Percentiles rank a stretch among this genome's conserved stretches.
These are phyloP conservation scores for Eueides isabella DNA, from an alignment of 1,140 invertebrate genomes.

Conservation along the genomic window DNA sequence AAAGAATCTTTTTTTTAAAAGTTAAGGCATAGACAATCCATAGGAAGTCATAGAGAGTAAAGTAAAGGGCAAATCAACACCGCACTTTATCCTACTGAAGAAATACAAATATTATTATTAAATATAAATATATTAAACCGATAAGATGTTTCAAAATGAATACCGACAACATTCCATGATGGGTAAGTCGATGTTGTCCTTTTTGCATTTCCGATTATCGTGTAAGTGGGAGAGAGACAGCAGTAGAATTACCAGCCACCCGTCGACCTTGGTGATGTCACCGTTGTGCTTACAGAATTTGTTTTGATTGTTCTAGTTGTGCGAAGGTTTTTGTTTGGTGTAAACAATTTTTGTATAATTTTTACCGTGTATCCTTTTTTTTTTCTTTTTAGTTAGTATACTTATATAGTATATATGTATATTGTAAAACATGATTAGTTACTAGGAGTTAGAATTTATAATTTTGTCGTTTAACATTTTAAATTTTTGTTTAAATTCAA, in stretches of 20 bases:
- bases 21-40: too few relatives aligned
- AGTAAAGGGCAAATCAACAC: too few relatives aligned
- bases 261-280: slow-evolving; percentile 75
- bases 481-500: neutral
- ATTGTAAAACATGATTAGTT: too few relatives aligned
- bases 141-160: slow-evolving; percentile 5
- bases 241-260: slow-evolving; percentile 42
- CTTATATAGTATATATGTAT: too few relatives aligned
- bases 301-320: slow-evolving; percentile 48
- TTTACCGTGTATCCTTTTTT: neutral
- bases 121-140: neutral
- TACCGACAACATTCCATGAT: slow-evolving; percentile 34
- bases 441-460: too few relatives aligned
- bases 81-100: too few relatives aligned
- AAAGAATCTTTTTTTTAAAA: too few relatives aligned
- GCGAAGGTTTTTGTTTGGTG: slow-evolving; percentile 29
- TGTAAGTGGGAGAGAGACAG: slow-evolving; percentile 40
- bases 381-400: neutral
- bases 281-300: slow-evolving; percentile 48
- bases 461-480: too few relatives aligned
- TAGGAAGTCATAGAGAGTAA: too few relatives aligned
- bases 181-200: slow-evolving; percentile 29
- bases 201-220: slow-evolving; percentile 30
- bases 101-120: too few relatives aligned
- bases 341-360: slow-evolving; percentile 23